Percentiles rank a stretch among this genome's conserved stretches.
phyloP scores from a whole-genome alignment of 2,888 invertebrate species.

The Leptopilina myrica region DNA sequence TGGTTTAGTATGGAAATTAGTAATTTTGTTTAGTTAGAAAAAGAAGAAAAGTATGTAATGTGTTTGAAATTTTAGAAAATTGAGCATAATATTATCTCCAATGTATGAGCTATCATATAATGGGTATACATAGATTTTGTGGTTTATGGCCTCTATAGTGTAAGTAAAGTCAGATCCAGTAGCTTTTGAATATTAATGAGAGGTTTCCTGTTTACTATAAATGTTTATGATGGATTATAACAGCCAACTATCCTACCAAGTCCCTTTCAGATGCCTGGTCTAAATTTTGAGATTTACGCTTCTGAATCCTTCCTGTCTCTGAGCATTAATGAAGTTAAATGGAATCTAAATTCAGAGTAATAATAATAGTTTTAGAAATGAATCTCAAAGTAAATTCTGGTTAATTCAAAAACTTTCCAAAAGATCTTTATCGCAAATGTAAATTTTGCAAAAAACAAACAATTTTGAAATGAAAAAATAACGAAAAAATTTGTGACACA shows the following conservation, averaged over 20 bases:
- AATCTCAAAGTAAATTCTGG: too few species aligned
- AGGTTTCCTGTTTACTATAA: conserved; percentile 21
- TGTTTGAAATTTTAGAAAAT: neutral
- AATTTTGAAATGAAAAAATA: too few species aligned
- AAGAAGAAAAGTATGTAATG: too few species aligned
- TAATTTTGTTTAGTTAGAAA: too few species aligned
- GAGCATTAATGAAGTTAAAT: neutral
- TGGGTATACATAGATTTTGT: conserved; percentile 56
- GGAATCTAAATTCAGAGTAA: too few species aligned
- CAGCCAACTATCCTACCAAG: conserved; percentile 9
- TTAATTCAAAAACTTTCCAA: too few species aligned
- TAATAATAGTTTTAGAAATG: too few species aligned
- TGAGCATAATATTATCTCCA: neutral
- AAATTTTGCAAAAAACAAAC: too few species aligned
- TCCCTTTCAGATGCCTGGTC: conserved; percentile 21
- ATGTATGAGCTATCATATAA: conserved; percentile 52
- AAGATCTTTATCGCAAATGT: too few species aligned
- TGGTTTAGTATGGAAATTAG: too few species aligned
- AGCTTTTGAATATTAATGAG: conserved; percentile 68
- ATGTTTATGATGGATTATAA: conserved; percentile 39
- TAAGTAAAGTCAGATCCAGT: conserved; percentile 68
- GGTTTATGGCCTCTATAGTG: conserved; percentile 63
- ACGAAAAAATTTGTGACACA: too few species aligned
- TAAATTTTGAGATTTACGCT: conserved; percentile 20
- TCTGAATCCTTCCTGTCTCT: neutral